These are phyloP conservation scores for Rhinolophus sinicus DNA, from an alignment of 2,113 vertebrate species.

Conservation along the genomic window DNA sequence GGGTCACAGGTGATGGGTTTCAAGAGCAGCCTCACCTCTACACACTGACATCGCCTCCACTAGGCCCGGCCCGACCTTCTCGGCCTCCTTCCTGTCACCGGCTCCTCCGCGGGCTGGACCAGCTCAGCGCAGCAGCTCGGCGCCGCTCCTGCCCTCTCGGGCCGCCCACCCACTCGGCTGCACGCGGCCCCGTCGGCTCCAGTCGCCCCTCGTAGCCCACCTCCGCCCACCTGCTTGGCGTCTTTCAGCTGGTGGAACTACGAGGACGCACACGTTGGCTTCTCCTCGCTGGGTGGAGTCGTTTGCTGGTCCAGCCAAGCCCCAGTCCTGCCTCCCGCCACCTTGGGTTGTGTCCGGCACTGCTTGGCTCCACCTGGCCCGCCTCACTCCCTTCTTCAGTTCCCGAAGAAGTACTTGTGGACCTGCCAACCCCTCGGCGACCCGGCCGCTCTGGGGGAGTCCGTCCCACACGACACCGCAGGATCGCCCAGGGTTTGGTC, in stretches of 20 bases:
- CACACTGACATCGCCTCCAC: neutral
- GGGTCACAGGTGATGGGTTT: neutral
- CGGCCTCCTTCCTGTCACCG: too few species aligned
- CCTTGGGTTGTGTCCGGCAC: neutral
- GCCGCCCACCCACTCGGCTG: neutral
- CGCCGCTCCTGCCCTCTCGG: neutral
- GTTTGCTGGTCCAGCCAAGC: neutral
- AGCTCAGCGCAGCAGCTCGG: neutral
- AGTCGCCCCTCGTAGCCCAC: fast-evolving
- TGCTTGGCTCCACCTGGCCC: fast-evolving
- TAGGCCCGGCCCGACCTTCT: fast-evolving
- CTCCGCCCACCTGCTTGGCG: neutral
- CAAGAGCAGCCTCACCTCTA: neutral
- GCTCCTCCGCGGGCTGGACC: fast-evolving
- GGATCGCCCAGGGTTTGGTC: too few species aligned
- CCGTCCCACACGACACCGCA: fast-evolving
- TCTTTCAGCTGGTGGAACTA: neutral
- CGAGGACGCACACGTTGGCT: fast-evolving
- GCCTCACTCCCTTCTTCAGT: neutral
- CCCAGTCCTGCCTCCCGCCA: neutral
- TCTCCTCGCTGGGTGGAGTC: fast-evolving
- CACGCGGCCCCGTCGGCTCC: neutral
- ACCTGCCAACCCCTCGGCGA: neutral
- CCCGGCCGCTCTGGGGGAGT: neutral
- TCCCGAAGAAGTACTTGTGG: neutral